Conservation (phyloP, 2,797 vertebrate genomes). For the Lacerta viridis region DNA sequence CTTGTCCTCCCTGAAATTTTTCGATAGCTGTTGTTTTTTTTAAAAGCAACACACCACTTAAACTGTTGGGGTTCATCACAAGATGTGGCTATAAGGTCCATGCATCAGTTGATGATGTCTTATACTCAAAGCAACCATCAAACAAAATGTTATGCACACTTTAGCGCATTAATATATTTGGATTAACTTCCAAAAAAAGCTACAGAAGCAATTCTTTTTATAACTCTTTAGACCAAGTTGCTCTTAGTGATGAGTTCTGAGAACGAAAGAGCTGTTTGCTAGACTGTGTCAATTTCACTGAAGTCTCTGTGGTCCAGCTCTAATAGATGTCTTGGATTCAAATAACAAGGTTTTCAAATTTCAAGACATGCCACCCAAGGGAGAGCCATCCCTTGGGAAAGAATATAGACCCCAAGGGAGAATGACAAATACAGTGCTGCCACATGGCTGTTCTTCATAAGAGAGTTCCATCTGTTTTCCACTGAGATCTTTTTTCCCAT, state of each 20-base stretch:
- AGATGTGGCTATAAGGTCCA: neutral
- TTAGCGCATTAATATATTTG: neutral
- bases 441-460: constrained; percentile 33
- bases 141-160: neutral
- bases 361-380: constrained; percentile 18
- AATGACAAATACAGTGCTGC: constrained; percentile 9
- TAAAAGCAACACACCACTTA: neutral
- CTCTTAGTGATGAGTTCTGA: neutral
- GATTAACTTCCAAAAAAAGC: neutral
- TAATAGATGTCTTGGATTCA: constrained; percentile 1
- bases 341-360: constrained; percentile 24
- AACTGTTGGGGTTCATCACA: neutral
- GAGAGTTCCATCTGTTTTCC: constrained; percentile 41
- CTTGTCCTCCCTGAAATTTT: neutral
- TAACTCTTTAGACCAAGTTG: neutral
- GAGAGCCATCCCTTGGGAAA: constrained; percentile 36
- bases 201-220: neutral
- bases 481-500: constrained; percentile 14
- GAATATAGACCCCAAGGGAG: constrained; percentile 29
- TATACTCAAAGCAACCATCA: neutral
- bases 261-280: neutral
- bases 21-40: neutral
- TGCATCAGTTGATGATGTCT: neutral
- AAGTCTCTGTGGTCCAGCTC: neutral
- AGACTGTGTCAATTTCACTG: constrained; percentile 4